Percentiles rank a stretch among this genome's conserved stretches.
Conservation (phyloP, 2,797 vertebrate genomes). For the Taeniopygia guttata region DNA sequence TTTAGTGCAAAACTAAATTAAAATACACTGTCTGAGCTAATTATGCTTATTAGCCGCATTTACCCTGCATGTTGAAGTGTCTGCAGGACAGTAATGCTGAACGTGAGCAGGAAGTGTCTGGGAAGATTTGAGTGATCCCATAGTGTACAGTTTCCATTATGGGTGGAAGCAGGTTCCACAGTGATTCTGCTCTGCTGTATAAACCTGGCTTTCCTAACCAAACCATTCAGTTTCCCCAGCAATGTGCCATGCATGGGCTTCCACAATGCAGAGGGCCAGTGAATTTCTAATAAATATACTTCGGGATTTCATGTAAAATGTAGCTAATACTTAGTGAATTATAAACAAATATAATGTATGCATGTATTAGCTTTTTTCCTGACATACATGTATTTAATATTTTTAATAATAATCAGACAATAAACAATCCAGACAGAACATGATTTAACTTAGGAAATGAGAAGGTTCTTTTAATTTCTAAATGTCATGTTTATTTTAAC, state of each 20-base stretch:
- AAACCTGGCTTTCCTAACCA: conserved; percentile 41
- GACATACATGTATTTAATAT: not conserved
- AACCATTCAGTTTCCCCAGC: not conserved
- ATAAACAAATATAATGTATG: not conserved
- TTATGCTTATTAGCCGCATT: conserved; percentile 69
- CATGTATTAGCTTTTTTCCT: conserved; percentile 30
- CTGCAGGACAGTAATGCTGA: conserved; percentile 49
- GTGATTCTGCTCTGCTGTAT: conserved; percentile 25
- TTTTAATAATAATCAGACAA: conserved; percentile 1
- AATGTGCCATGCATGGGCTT: conserved; percentile 34
- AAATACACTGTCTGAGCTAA: conserved; percentile 61
- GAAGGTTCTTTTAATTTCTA: not conserved
- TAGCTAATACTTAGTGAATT: not conserved
- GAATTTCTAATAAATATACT: not conserved
- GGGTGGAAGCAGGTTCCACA: not conserved
- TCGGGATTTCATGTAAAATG: conserved; percentile 20
- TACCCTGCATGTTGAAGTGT: conserved; percentile 71
- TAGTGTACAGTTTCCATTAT: not conserved
- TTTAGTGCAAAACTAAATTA: conserved; percentile 55
- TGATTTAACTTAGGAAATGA: not conserved
- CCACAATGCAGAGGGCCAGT: conserved; percentile 4
- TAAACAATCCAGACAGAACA: not conserved
- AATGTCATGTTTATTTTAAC: conserved; percentile 9
- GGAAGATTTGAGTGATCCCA: not conserved
- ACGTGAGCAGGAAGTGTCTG: not conserved